phyloP scores from a whole-genome alignment of 2,888 invertebrate species.

The Drosophila seclusa region DNA sequence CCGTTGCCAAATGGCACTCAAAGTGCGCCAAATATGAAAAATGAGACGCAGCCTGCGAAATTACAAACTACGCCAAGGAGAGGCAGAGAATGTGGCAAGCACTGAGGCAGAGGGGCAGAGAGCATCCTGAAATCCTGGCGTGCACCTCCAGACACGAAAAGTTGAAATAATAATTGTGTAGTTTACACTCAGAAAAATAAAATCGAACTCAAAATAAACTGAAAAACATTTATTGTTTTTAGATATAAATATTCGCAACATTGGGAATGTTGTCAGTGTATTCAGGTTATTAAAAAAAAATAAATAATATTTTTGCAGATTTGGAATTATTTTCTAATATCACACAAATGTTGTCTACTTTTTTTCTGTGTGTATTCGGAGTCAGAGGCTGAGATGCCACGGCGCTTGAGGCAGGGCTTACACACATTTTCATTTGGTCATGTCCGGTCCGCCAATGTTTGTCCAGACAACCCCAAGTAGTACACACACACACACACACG shows the following conservation, averaged over 20 bases:
- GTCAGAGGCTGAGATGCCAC: conserved; percentile 44
- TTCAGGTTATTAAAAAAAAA: background rate
- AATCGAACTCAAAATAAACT: background rate
- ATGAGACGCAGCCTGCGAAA: conserved; percentile 75
- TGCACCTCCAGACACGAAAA: conserved; percentile 78
- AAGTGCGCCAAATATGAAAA: conserved; percentile 75
- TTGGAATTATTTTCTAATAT: background rate
- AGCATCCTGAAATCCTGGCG: conserved; percentile 65
- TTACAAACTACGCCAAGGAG: conserved; percentile 56
- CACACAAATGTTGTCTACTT: background rate
- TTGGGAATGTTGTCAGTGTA: background rate
- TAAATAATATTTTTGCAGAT: background rate
- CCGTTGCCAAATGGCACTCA: conserved; percentile 77
- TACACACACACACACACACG: conserved; percentile 21
- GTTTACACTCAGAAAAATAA: conserved; percentile 1
- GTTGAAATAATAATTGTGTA: conserved; percentile 74
- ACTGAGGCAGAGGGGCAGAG: background rate
- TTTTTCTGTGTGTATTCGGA: background rate
- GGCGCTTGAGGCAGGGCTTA: conserved; percentile 51
- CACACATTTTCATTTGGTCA: conserved; percentile 80
- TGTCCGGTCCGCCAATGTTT: conserved; percentile 82
- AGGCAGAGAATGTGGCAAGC: conserved; percentile 20
- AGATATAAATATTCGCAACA: background rate
- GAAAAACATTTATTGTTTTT: background rate
- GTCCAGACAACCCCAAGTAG: conserved; percentile 83